Conservation (phyloP, 2,888 invertebrate species). For the Lysandra coridon region DNA sequence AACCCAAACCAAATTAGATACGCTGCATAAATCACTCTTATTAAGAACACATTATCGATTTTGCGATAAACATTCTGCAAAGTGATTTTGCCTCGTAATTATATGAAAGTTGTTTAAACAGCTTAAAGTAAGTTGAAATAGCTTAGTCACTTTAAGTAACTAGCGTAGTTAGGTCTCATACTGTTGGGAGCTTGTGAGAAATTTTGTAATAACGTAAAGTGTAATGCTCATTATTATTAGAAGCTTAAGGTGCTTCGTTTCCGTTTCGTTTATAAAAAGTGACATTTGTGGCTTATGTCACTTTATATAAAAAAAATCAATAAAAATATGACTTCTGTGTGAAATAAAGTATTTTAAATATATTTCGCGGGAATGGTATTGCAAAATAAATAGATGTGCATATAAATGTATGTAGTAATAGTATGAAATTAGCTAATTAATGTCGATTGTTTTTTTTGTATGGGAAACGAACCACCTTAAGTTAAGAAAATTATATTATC, state of each 20-base stretch:
- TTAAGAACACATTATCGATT: slow-evolving; percentile 29
- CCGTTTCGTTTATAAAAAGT: no score
- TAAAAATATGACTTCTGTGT: no score
- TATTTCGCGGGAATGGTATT: no score
- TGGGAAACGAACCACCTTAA: no score
- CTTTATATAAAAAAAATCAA: no score
- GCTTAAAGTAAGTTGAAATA: slow-evolving; percentile 10
- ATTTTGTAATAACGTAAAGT: background rate
- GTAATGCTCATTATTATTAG: background rate
- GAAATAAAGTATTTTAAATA: no score
- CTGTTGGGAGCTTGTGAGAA: background rate
- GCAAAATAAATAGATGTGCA: no score
- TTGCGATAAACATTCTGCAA: slow-evolving; percentile 19
- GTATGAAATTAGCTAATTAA: no score
- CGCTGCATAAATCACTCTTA: slow-evolving; percentile 30
- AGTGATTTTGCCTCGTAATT: slow-evolving; percentile 17
- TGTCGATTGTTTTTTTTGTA: no score
- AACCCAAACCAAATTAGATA: slow-evolving; percentile 30
- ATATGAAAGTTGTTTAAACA: slow-evolving; percentile 14
- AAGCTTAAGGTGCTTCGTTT: no score
- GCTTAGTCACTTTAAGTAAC: slow-evolving; percentile 17
- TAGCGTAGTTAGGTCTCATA: background rate
- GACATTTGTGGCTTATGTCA: no score
- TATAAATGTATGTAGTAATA: no score
- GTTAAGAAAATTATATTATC: background rate